Evolutionary conservation across 2,797 vertebrate species (phyloP), one percentile per base, ranked within the genome.

Genomic region (Astyanax mexicanus): DNA sequence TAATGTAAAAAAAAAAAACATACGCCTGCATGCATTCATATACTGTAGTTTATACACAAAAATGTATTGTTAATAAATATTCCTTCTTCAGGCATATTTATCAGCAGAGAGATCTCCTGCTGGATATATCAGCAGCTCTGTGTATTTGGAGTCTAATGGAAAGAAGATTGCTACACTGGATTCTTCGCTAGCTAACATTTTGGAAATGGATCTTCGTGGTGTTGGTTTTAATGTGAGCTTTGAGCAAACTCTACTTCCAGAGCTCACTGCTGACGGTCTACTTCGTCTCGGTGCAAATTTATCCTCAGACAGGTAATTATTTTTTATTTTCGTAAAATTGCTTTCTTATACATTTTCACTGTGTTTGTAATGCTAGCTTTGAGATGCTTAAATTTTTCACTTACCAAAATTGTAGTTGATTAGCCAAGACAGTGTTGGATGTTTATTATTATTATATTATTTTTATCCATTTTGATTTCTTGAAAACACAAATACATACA

Each of bases 261-360:
- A 72, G 3, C 71, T 88, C 65, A 68, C 78, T 58, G 61, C 78
- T 44, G 72, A 89, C 37, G 72, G 92, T 57, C 79, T 85, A 21
- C 74, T 95, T 35, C 88, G 88, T 77, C 80, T 96, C 52, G 75
- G 78, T 0, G 85, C 92, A 69, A 95, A 93, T 85, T 52, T 89
- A 67, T 88, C 92, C 38, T 84, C 90, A 10, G 87, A 94, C 80
- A 95, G 94, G 95, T 90, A 89, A 58, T 19, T 32, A 55, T 35
- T 7, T 35, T 3, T 7, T 35, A n/a, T 35, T 38, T n/a, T n/a
- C 27, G 35, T 32, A 32, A 25, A 55, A 35, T 32, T 35, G 35
- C 5, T 25, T 19, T 1, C 54, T 23, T 25, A 54, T 51, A 11
- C 21, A 21, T 49, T 49, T 49, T 19, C 47, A 3, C 17, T 49